Evolutionary conservation across 2,888 invertebrate genomes (phyloP).

Genomic region (Magallana nippona): DNA sequence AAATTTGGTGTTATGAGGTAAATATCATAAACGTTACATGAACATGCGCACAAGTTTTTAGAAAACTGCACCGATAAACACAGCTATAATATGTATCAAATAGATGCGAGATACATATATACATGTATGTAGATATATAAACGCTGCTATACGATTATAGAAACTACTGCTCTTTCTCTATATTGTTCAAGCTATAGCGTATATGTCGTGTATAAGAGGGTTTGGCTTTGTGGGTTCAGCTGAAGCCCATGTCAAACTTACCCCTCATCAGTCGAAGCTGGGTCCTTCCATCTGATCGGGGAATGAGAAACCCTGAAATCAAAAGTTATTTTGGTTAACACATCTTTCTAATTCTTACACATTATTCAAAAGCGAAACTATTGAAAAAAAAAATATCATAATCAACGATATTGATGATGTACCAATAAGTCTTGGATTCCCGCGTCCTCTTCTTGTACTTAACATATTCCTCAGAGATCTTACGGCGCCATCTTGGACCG

Average conservation of each 20-base stretch:
- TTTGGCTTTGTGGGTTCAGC: background rate
- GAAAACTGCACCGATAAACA: background rate
- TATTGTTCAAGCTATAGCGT: no score
- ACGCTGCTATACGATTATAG: background rate
- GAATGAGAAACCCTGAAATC: slow-evolving; percentile 49
- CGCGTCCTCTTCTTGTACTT: slow-evolving; percentile 43
- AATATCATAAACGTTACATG: no score
- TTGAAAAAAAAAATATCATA: no score
- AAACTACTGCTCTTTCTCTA: background rate
- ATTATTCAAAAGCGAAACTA: no score
- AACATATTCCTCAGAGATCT: slow-evolving; percentile 47
- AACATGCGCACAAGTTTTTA: background rate
- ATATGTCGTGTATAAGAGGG: no score
- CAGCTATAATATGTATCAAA: background rate
- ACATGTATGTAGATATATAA: background rate
- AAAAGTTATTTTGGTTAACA: background rate
- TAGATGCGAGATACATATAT: background rate
- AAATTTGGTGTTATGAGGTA: no score
- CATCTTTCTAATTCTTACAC: no score
- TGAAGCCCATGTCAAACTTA: background rate
- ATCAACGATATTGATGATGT: background rate
- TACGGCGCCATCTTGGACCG: slow-evolving; percentile 50
- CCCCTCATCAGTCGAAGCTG: slow-evolving; percentile 51
- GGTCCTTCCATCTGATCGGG: slow-evolving; percentile 47
- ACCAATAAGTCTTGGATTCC: slow-evolving; percentile 49